A percentile compares a stretch with the other conserved stretches of the same genome.
These are phyloP conservation scores for Heterohyrax brucei DNA, from an alignment of 2,797 vertebrate genomes.

Conservation along the genomic window DNA sequence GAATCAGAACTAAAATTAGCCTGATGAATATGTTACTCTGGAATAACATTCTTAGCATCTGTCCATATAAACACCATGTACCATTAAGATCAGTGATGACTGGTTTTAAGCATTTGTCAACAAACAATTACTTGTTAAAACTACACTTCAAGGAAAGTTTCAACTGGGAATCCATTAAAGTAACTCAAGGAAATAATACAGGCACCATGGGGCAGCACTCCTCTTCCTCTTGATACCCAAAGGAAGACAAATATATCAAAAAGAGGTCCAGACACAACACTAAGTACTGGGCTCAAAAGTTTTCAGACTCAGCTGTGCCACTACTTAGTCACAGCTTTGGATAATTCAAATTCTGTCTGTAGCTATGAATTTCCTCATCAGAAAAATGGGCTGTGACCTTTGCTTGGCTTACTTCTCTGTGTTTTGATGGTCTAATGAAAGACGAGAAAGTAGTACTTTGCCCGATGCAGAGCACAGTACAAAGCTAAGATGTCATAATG, in stretches of 20 bases:
- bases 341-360: conserved; percentile 36
- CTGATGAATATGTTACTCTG: conserved; percentile 40
- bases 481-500: conserved; percentile 49
- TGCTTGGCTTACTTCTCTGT: conserved; percentile 38
- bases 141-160: conserved; percentile 42
- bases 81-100: conserved; percentile 58
- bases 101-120: conserved; percentile 43
- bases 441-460: conserved; percentile 38
- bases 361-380: conserved; percentile 42
- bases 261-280: conserved; percentile 8
- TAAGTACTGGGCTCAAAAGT: neutral
- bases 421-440: conserved; percentile 38
- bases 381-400: neutral
- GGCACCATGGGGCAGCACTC: neutral
- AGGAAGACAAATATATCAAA: conserved; percentile 66
- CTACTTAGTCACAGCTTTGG: conserved; percentile 38
- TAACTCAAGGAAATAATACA: conserved; percentile 47
- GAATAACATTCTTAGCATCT: conserved; percentile 54
- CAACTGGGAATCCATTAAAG: neutral
- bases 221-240: conserved; percentile 46
- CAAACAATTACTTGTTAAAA: conserved; percentile 68
- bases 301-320: conserved; percentile 53
- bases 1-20: conserved; percentile 70
- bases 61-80: conserved; percentile 26
- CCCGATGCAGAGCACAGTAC: conserved; percentile 5